Conservation (phyloP, 2,888 invertebrate species). For the Dicyrtomina minuta region DNA sequence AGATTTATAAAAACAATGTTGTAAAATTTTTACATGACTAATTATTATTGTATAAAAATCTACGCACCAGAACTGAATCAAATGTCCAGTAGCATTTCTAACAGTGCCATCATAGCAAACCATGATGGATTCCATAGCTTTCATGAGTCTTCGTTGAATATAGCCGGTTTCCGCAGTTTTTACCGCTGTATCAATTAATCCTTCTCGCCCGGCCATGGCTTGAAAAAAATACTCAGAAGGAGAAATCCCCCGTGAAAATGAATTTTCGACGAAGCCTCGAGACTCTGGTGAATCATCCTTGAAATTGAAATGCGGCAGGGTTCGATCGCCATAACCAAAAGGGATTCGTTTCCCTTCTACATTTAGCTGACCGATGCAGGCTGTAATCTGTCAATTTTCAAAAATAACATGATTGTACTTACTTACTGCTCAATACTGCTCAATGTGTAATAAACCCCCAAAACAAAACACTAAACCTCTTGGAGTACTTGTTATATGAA, state of each 20-base stretch:
- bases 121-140: slow-evolving; percentile 99
- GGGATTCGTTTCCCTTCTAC: slow-evolving; percentile 99
- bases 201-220: slow-evolving; percentile 99
- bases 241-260: slow-evolving; percentile 97
- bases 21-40: no score
- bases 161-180: slow-evolving; percentile 99
- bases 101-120: slow-evolving; percentile 98
- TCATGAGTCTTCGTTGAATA: slow-evolving; percentile 98
- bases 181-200: slow-evolving; percentile 99
- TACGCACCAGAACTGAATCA: slow-evolving; percentile 77
- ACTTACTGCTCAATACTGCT: no score
- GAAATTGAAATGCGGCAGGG: slow-evolving; percentile 98
- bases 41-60: neutral
- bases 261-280: slow-evolving; percentile 99
- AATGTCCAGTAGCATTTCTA: slow-evolving; percentile 90
- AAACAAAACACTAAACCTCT: no score
- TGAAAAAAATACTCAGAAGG: slow-evolving; percentile 99
- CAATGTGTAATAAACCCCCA: no score
- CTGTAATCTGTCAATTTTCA: slow-evolving; percentile 77
- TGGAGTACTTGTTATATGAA: no score
- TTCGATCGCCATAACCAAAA: slow-evolving; percentile 97
- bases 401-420: no score
- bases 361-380: slow-evolving; percentile 99
- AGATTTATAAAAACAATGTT: no score
- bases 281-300: slow-evolving; percentile 99